Evolutionary conservation across 37 sponge, comb jelly and placozoan genomes (phyloP), one percentile per base, ranked within the genome.

Genomic region (Aplysina aerophoba): DNA sequence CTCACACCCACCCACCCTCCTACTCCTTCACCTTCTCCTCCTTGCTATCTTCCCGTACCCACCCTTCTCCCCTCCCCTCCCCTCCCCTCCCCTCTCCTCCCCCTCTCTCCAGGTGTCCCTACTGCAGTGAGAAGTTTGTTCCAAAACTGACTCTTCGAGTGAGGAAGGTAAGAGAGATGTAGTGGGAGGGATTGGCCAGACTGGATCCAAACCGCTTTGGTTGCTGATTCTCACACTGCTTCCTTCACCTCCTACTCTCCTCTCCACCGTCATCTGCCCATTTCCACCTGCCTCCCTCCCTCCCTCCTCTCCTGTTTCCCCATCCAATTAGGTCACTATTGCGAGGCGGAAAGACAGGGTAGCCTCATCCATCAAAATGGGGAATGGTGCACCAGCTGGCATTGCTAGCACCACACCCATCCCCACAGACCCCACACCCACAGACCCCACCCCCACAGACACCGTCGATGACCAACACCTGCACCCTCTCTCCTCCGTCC

Each of bases 91-190:
- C 24, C 22, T 50, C 50, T 15, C 57, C 12, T 34, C 30, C 22
- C 34, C 81, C 0, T 59, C 19, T 83, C 35, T 3, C 15, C 55
- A 82, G 83, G 1, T 82, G 83, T 82, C 83, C 83, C 20, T 82
- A 82, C 33, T 82, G 83, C 34, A 24, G 38, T 27, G 13, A 38
- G 4, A 40, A 61, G 33, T 82, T 82, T 63, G 83, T 82, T 22
- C 65, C 83, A n/a, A 61, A 82, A 27, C 63, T 82, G 65, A 36
- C 79, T 3, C 30, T 55, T 40, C 34, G 63, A 77, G 27, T 86
- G 41, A 58, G 55, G 54, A 60, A 86, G 53, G 66, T 82, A 63
- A 36, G 81, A 2, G 59, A 30, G 0, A 19, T 57, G 36, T 56
- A 38, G 50, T 3, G 8, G 50, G 8, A 44, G 8, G 50, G 50